Percentiles rank a stretch among this genome's conserved stretches.
Conservation (phyloP, 2,797 vertebrate genomes). For the Falco concolor region DNA sequence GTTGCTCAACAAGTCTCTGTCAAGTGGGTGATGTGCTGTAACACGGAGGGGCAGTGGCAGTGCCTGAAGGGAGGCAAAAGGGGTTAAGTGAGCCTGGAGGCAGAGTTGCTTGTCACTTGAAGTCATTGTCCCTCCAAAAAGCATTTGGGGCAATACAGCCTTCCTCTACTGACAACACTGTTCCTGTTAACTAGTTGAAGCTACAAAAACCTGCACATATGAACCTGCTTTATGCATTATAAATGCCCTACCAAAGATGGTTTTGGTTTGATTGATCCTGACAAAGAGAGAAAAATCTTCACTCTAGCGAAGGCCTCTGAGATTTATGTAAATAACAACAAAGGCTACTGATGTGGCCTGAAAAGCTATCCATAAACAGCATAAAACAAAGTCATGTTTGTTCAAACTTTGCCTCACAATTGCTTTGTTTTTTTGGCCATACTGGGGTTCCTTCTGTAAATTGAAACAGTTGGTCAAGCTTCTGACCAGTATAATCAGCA, state of each 20-base stretch:
- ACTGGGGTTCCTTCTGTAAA: neutral
- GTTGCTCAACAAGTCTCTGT: neutral
- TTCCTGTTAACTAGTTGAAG: neutral
- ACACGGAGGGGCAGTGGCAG: neutral
- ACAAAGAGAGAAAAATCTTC: neutral
- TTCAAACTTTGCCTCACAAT: neutral
- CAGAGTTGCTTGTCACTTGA: neutral
- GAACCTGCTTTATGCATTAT: neutral
- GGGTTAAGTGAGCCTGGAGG: neutral
- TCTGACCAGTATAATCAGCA: neutral
- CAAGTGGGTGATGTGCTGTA: neutral
- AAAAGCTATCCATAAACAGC: slow-evolving; percentile 2
- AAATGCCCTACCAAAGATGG: neutral
- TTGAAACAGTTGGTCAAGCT: neutral
- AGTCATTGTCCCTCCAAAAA: neutral
- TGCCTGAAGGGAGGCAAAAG: neutral
- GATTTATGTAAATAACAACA: neutral
- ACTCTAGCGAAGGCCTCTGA: neutral
- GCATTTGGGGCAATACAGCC: neutral
- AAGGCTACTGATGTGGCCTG: neutral
- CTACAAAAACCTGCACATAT: neutral
- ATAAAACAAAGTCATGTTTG: slow-evolving; percentile 27
- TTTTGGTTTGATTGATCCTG: neutral
- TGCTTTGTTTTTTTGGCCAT: neutral
- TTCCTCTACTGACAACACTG: neutral